Base-by-base conservation (phyloP, 2,888 invertebrate species). In the Neelides folsomi region DNA sequence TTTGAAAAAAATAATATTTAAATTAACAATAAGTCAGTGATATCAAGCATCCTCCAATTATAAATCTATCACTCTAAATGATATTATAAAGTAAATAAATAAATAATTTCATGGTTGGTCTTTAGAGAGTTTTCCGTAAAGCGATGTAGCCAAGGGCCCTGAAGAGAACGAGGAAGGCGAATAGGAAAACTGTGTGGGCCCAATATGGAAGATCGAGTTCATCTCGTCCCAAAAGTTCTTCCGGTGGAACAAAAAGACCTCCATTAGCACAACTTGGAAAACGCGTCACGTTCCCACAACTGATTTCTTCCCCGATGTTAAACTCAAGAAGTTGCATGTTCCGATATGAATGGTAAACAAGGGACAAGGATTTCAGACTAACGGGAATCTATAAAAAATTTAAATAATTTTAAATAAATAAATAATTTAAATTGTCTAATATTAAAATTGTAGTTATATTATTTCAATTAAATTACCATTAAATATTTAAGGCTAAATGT, bases 301-400 rank as follows among this genome's bases (percentile, higher is more conserved):
- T 69, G 60, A 84, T 79, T 42, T 79, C 77, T 58, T 77, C 74
- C 62, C 82, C 82, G 67, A 80, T 77, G 55, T 77, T 75, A 66
- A 84, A 83, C 68, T 86, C 84, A 41, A 85, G 74, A 59, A 82
- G 82, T 69, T 83, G 82, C 82, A 84, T 82, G 69, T 83, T 83
- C 67, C 83, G 81, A 71, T 82, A 85, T 53, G 83, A 83, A 69
- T 85, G 85, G 69, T 83, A 81, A 48, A 84, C 79, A 80, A 83
- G 47, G 36, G 62, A 62, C 27, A 64, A 40, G 2, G 55, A 58
- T 50, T 62, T 64, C 43, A 61, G 51, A 51, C 58, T 62, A 16
- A 62, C 51, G 49, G 64, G 64, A 47, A 64, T 57, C 64, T 64
- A 42, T 12, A 46, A 36, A 35, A 8, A 15, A 7, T 13, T 38